Evolutionary conservation across 1,140 invertebrate species (phyloP).

Genomic region (Asobara japonica): DNA sequence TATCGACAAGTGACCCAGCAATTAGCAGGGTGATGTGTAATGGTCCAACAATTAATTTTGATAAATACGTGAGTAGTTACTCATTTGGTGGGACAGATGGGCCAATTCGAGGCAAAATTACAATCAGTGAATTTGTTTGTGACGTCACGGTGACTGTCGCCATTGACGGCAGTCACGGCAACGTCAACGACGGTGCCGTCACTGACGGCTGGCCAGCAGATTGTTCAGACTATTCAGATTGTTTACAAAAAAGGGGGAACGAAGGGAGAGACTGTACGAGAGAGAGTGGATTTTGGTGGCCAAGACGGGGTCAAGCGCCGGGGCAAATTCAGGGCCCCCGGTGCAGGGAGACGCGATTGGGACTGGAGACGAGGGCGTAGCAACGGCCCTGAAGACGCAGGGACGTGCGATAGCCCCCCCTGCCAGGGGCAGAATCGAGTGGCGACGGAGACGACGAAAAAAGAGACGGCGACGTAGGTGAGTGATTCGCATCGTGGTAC

Average conservation of each 20-base stretch:
- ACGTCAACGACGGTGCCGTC: slow-evolving; percentile 39
- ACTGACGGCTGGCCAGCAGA: too few relatives aligned
- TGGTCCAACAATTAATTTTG: slow-evolving; percentile 33
- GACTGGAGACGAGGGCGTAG: slow-evolving; percentile 50
- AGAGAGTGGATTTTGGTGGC: slow-evolving; percentile 35
- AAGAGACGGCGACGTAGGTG: slow-evolving; percentile 64
- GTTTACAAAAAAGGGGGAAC: not conserved
- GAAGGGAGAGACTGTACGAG: slow-evolving; percentile 6
- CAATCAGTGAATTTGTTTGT: slow-evolving; percentile 14
- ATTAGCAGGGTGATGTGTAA: slow-evolving; percentile 40
- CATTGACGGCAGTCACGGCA: slow-evolving; percentile 41
- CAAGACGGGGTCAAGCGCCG: slow-evolving; percentile 64
- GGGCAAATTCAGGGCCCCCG: slow-evolving; percentile 62
- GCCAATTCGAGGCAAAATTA: too few relatives aligned
- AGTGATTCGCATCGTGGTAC: slow-evolving; percentile 27
- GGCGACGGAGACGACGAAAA: slow-evolving; percentile 61
- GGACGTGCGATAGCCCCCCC: slow-evolving; percentile 52
- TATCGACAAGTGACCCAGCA: slow-evolving; percentile 25
- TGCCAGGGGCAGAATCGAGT: slow-evolving; percentile 59
- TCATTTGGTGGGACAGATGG: slow-evolving; percentile 35
- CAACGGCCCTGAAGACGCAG: slow-evolving; percentile 63
- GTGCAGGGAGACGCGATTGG: slow-evolving; percentile 58
- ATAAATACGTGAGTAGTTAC: slow-evolving; percentile 26
- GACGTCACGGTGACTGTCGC: slow-evolving; percentile 53
- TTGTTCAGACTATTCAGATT: not conserved